Evolutionary conservation across 92 coral and sea anemone genomes (phyloP), one percentile per base, ranked within the genome.

Genomic region (Hydrozoanthus gracilis): DNA sequence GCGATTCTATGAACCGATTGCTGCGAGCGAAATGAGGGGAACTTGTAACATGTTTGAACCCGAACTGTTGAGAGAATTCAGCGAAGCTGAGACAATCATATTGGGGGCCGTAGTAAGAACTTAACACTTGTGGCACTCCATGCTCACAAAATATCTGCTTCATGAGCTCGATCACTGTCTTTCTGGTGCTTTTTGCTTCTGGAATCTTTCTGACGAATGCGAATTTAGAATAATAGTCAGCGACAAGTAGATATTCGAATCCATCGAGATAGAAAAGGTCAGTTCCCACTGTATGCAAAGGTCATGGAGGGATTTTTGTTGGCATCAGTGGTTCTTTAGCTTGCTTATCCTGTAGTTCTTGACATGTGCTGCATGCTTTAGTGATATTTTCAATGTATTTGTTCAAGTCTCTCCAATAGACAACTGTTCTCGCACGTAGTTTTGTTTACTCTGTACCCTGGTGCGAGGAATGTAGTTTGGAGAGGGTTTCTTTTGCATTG

Each of bases 181-280:
- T 76, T 51, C 82, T 17, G 66, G 15, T 76, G 9, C 56, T 76
- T 66, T 76, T 64, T 76, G 7, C 69, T 64, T 35, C 20, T 7
- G 44, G 12, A 87, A 85, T 64, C 17, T 64, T 64, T 6, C 69
- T 64, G 69, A 13, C 69, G 17, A 64, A 64, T 56, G 62, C 13
- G 80, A 51, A 89, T 79, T 89, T 87, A 1, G 95, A 82, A 60
- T 89, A 88, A 76, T 89, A 92, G 65, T 92, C 92, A 1, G 91
- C 88, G 27, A 89, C 46, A 7, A 80, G 35, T 3, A 89, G 77
- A 67, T 58, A 92, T 51, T 92, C 92, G 12, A 51, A 47, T 47
- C 35, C 74, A 47, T 83, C 86, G 3, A 89, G 15, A 82, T 82
- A 46, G 74, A 89, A 89, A 0, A 89, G 11, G 61, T 92, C 90